These are phyloP conservation scores for Cerastoderma edule DNA, from an alignment of 2,888 invertebrate genomes.

Conservation along the genomic window DNA sequence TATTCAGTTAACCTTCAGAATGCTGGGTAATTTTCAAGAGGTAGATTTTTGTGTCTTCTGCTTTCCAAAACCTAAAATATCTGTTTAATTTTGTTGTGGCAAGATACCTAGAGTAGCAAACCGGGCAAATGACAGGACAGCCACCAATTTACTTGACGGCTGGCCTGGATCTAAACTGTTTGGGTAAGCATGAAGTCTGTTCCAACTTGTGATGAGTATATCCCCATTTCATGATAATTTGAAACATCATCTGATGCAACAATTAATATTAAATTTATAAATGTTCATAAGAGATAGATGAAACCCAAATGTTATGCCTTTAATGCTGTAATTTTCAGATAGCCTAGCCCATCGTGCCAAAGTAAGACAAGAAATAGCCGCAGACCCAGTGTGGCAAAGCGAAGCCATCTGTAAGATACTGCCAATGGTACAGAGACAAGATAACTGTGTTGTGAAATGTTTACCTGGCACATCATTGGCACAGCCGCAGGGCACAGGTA, in stretches of 20 bases:
- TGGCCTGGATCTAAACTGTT: neutral
- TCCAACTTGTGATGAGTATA: neutral
- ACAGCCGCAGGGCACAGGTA: slow-evolving; percentile 3
- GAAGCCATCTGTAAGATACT: slow-evolving; percentile 21
- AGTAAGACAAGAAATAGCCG: slow-evolving; percentile 8
- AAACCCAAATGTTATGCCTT: too few relatives aligned
- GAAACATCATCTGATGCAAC: neutral
- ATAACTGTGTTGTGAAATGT: slow-evolving; percentile 24
- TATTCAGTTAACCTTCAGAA: neutral
- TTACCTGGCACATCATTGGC: slow-evolving; percentile 18
- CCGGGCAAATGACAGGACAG: too few relatives aligned
- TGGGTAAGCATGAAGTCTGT: neutral
- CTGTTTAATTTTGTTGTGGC: neutral
- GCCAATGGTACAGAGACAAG: slow-evolving; percentile 14
- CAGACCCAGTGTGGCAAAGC: slow-evolving; percentile 9
- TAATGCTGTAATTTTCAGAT: slow-evolving; percentile 1
- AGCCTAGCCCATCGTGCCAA: slow-evolving; percentile 16
- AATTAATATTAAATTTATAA: neutral
- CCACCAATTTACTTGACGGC: neutral
- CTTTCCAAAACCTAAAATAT: neutral
- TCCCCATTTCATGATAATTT: neutral
- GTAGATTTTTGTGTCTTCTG: neutral
- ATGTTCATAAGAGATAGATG: too few relatives aligned
- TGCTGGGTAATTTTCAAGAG: neutral
- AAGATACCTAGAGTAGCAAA: too few relatives aligned